phyloP scores from a whole-genome alignment of 2,113 vertebrate species.

The Passer montanus region DNA sequence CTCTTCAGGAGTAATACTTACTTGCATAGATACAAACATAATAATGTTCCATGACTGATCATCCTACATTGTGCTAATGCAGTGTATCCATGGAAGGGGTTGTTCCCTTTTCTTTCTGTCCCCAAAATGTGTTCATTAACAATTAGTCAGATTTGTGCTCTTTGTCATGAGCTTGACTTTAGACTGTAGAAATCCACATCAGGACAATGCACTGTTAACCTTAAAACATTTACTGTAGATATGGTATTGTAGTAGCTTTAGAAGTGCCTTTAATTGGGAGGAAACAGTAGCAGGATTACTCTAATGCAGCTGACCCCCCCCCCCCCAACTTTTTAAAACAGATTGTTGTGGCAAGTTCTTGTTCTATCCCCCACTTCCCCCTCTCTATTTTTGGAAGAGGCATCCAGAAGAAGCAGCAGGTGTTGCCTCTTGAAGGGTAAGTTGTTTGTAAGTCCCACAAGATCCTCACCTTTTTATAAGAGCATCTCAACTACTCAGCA shows the following conservation, averaged over 20 bases:
- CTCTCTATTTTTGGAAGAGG: not conserved
- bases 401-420: not conserved
- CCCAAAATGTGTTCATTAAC: not conserved
- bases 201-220: constrained; percentile 67
- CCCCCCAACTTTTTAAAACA: not conserved
- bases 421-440: not conserved
- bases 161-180: constrained; percentile 38
- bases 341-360: not conserved
- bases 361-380: not conserved
- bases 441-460: not conserved
- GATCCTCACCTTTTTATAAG: not conserved
- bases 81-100: not conserved
- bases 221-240: constrained; percentile 53
- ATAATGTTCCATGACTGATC: not conserved
- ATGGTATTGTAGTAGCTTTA: constrained; percentile 23
- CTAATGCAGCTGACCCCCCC: not conserved
- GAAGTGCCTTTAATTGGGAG: constrained; percentile 78
- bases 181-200: constrained; percentile 13
- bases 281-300: not conserved
- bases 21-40: not conserved
- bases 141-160: constrained; percentile 8
- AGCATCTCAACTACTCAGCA: not conserved
- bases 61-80: not conserved
- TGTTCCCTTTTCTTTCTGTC: not conserved
- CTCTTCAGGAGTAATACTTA: not conserved